A percentile compares a stretch with the other conserved stretches of the same genome.
phyloP scores from a whole-genome alignment of 1,140 invertebrate species.

The Nasonia vitripennis region DNA sequence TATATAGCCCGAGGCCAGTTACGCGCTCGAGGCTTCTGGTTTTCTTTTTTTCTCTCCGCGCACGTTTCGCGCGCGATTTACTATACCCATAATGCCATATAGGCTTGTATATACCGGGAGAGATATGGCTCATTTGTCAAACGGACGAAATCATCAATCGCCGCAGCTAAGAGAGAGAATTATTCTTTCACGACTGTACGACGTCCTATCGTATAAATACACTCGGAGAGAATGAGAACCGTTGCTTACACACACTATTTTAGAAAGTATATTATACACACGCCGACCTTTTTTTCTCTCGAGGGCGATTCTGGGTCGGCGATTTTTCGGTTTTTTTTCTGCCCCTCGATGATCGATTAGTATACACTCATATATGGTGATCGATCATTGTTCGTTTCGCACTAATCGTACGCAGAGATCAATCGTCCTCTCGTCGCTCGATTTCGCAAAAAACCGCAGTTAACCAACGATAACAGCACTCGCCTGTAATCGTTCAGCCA shows the following conservation, averaged over 20 bases:
- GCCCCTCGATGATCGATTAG: not conserved
- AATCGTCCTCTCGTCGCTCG: not conserved
- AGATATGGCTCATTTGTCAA: slow-evolving; percentile 7
- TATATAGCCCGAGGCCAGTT: slow-evolving; percentile 52
- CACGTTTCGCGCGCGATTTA: too few relatives aligned
- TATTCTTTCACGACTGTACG: not conserved
- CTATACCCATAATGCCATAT: not conserved
- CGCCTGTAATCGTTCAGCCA: not conserved
- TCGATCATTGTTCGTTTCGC: not conserved
- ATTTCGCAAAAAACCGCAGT: too few relatives aligned
- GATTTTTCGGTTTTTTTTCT: not conserved
- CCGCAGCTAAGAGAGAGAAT: not conserved
- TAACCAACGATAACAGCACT: not conserved
- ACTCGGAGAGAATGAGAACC: too few relatives aligned
- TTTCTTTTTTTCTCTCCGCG: not conserved
- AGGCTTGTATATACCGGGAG: too few relatives aligned
- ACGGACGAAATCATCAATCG: slow-evolving; percentile 33
- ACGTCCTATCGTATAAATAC: not conserved
- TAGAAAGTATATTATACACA: not conserved
- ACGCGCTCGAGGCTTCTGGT: slow-evolving; percentile 45
- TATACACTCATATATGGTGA: not conserved
- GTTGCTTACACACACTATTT: not conserved
- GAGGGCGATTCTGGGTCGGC: not conserved
- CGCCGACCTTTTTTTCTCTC: not conserved
- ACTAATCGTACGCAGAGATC: not conserved